Evolutionary conservation across 1,140 invertebrate genomes (phyloP).

Genomic region (Sinonovacula constricta): DNA sequence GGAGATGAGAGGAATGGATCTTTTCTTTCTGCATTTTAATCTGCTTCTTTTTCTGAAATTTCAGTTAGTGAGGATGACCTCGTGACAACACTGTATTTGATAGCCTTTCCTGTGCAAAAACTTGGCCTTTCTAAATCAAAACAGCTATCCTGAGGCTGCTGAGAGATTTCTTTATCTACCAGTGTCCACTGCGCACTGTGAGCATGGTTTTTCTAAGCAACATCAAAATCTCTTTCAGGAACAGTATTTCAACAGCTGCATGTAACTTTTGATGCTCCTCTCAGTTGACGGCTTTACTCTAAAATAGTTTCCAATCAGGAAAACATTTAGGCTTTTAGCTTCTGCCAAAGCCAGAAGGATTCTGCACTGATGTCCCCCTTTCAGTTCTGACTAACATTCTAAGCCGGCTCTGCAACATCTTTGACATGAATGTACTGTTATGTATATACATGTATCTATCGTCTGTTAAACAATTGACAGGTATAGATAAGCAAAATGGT

Average conservation of each 20-base stretch:
- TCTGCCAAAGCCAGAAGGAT: too few relatives aligned
- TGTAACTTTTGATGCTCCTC: background rate
- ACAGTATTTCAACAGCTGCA: background rate
- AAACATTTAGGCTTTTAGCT: background rate
- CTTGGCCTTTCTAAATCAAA: background rate
- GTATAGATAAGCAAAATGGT: too few relatives aligned
- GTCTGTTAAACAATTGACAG: too few relatives aligned
- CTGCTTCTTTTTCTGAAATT: too few relatives aligned
- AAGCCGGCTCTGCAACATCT: too few relatives aligned
- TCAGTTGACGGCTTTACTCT: background rate
- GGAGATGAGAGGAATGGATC: slow-evolving; percentile 9
- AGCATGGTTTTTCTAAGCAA: background rate
- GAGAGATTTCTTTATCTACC: slow-evolving; percentile 1
- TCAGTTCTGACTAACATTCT: too few relatives aligned
- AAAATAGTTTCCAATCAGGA: background rate
- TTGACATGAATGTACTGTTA: too few relatives aligned
- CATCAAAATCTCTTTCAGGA: background rate
- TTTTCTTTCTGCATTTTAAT: too few relatives aligned
- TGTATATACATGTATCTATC: too few relatives aligned
- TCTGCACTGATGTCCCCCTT: too few relatives aligned
- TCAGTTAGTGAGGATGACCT: too few relatives aligned
- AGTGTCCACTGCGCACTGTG: slow-evolving; percentile 8
- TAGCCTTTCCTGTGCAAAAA: background rate
- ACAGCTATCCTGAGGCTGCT: slow-evolving; percentile 15
- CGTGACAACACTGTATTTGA: slow-evolving; percentile 10